phyloP scores from a whole-genome alignment of 1,140 invertebrate genomes.

The Diorhabda carinulata region DNA sequence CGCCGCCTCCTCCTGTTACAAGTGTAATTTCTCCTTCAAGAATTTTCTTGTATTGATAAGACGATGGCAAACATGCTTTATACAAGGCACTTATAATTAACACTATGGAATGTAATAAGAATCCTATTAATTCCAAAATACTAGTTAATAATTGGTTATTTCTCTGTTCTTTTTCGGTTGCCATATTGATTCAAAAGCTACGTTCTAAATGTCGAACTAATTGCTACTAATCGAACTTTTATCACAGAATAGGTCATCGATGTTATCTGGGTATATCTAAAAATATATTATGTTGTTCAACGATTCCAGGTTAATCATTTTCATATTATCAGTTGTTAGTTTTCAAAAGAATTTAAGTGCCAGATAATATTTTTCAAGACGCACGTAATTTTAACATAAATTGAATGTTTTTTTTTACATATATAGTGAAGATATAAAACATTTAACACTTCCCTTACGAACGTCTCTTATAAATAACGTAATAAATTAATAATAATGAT shows the following conservation, averaged over 20 bases:
- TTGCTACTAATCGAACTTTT: background rate
- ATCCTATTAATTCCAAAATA: slow-evolving; percentile 59
- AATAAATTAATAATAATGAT: too few relatives aligned
- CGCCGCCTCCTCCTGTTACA: slow-evolving; percentile 85
- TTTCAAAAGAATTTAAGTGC: too few relatives aligned
- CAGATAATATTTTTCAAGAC: too few relatives aligned
- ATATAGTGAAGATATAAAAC: too few relatives aligned
- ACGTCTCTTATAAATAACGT: too few relatives aligned
- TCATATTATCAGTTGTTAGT: too few relatives aligned
- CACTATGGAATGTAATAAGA: slow-evolving; percentile 56
- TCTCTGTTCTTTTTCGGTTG: slow-evolving; percentile 19
- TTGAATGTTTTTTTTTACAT: too few relatives aligned
- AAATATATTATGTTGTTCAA: background rate
- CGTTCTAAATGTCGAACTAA: too few relatives aligned
- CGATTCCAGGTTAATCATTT: too few relatives aligned
- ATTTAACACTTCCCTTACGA: too few relatives aligned
- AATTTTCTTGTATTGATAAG: slow-evolving; percentile 54
- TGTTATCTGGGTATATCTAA: background rate
- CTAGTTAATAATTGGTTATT: slow-evolving; percentile 46
- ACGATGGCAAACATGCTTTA: slow-evolving; percentile 47
- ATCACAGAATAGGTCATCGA: background rate
- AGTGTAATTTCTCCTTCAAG: slow-evolving; percentile 72
- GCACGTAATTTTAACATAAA: too few relatives aligned
- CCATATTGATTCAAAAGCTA: background rate
- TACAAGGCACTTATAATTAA: slow-evolving; percentile 47